These are phyloP conservation scores for Actinia tenebrosa DNA, from an alignment of 64 coral and sea anemone genomes.

Conservation along the genomic window DNA sequence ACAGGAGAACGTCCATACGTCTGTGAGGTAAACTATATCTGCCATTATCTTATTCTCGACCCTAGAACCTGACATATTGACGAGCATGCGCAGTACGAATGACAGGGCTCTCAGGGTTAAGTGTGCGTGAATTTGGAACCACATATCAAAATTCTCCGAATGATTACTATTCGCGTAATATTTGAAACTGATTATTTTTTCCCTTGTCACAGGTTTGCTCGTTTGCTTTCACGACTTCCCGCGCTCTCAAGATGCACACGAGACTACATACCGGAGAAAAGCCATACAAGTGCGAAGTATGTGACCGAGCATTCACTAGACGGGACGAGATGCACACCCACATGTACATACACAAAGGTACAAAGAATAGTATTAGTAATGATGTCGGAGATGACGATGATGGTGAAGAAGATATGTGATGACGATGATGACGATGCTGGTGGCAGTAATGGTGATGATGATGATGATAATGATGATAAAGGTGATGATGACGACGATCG, in stretches of 20 bases:
- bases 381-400: not conserved
- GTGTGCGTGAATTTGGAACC: too few relatives aligned
- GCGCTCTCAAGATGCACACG: slow-evolving; percentile 95
- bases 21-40: slow-evolving; percentile 36
- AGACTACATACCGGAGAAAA: slow-evolving; percentile 95
- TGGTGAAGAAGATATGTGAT: not conserved
- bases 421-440: not conserved
- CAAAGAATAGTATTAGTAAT: not conserved
- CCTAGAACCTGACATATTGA: too few relatives aligned
- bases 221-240: slow-evolving; percentile 92
- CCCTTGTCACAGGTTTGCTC: slow-evolving; percentile 42
- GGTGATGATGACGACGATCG: not conserved
- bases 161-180: not conserved
- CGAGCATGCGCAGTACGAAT: too few relatives aligned
- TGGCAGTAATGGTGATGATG: not conserved
- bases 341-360: slow-evolving; percentile 96
- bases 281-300: slow-evolving; percentile 92
- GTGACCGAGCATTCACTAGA: slow-evolving; percentile 78
- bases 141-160: too few relatives aligned
- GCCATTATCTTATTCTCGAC: too few relatives aligned
- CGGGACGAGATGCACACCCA: slow-evolving; percentile 95
- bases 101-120: too few relatives aligned
- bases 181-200: not conserved
- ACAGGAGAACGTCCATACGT: slow-evolving; percentile 77
- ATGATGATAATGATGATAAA: not conserved